phyloP scores from a whole-genome alignment of 2,797 vertebrate genomes.

The Tokudaia muenninki region DNA sequence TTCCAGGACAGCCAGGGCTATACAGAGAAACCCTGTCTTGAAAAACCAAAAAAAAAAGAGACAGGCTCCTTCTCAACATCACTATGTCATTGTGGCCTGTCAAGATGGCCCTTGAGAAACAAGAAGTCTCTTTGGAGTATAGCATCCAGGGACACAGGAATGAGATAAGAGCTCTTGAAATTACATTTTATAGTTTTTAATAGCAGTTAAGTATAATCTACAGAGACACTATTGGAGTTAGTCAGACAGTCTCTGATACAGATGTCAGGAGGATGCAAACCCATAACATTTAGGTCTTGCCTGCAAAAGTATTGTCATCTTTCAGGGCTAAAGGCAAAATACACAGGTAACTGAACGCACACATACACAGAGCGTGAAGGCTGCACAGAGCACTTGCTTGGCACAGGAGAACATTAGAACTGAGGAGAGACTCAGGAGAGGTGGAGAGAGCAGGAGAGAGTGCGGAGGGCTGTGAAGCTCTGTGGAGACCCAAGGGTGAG shows the following conservation, averaged over 20 bases:
- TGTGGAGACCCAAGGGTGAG: neutral
- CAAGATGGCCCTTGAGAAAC: neutral
- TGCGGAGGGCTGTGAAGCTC: fast-evolving
- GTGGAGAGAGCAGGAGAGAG: too few relatives aligned
- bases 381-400: too few relatives aligned
- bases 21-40: too few relatives aligned
- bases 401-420: fast-evolving
- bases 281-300: neutral
- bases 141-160: neutral
- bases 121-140: neutral
- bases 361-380: neutral
- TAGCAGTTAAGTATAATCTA: neutral
- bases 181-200: neutral
- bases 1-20: too few relatives aligned
- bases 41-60: too few relatives aligned
- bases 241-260: neutral
- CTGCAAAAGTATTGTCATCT: neutral
- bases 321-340: neutral
- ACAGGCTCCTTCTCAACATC: neutral
- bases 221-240: neutral
- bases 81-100: neutral
- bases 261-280: neutral
- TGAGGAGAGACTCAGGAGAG: fast-evolving
- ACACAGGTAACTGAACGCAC: neutral
- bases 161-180: neutral